These are phyloP conservation scores for Nycticryphes semicollaris DNA, from an alignment of 2,113 vertebrate species.

Conservation along the genomic window DNA sequence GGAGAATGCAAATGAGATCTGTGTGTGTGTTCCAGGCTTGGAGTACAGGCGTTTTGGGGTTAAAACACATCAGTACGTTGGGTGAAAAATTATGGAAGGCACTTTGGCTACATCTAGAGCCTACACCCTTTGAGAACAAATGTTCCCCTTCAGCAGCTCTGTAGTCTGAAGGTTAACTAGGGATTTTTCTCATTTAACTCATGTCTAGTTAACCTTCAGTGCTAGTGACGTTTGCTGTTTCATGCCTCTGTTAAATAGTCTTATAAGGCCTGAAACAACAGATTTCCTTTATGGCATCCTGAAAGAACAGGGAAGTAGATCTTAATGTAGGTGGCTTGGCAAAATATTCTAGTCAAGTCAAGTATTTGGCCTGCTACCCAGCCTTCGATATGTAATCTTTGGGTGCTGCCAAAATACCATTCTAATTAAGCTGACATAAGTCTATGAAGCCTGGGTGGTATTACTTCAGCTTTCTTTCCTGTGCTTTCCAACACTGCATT, in stretches of 20 bases:
- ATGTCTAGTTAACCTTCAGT: not conserved
- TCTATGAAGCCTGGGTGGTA: constrained; percentile 55
- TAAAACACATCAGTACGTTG: not conserved
- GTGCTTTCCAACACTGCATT: not conserved
- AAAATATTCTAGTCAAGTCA: constrained; percentile 28
- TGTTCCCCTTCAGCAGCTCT: not conserved
- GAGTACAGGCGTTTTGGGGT: not conserved
- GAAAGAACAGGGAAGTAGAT: constrained; percentile 34
- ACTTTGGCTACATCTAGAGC: not conserved
- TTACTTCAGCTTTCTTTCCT: constrained; percentile 16
- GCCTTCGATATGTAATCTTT: constrained; percentile 54
- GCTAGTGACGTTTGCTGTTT: not conserved
- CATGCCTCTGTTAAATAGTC: not conserved
- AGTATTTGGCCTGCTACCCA: constrained; percentile 56
- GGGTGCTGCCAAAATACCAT: constrained; percentile 57
- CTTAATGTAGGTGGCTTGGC: constrained; percentile 51
- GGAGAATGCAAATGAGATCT: not conserved
- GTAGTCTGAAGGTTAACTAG: constrained; percentile 15
- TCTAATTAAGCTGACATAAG: constrained; percentile 54
- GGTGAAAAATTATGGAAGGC: not conserved
- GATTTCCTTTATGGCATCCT: not conserved
- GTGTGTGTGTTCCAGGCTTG: not conserved
- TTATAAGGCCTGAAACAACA: not conserved
- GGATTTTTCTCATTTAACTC: not conserved
- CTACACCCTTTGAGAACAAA: not conserved